Base-by-base conservation (phyloP, 2,113 vertebrate genomes). In the Diadophis punctatus region DNA sequence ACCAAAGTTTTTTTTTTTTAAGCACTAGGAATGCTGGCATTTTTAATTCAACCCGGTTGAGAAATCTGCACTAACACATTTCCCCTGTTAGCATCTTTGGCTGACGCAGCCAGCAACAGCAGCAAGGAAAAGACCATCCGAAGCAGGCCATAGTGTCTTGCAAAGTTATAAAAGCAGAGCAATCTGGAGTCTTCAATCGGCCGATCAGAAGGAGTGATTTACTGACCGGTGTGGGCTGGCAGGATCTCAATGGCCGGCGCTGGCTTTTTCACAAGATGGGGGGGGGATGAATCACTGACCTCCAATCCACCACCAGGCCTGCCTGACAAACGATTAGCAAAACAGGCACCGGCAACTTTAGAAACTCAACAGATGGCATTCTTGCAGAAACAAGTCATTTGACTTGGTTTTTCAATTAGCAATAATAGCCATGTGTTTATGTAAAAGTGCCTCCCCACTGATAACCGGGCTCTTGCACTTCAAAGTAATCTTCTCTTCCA, bases 391-490 rank as follows among this genome's bases (percentile, higher is more conserved):
- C 88, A 89, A 92, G 92, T 25, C 63, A 87, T 93, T 94, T 90
- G 93, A 93, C 46, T 88, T 90, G 80, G 94, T 91, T 94, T 91
- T 95, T 95, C 95, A 96, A 94, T 96, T 95, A 96, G 88, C 89
- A 96, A 93, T 86, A 94, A 92, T 53, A 87, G 94, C 88, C 89
- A 89, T 92, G 51, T 97, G 94, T 96, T 97, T 95, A 95, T 93
- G 86, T 95, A 93, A 96, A 56, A 58, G 95, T 95, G 49, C 94
- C 96, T 97, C 94, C 94, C 93, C 91, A 92, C 91, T 90, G 95
- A 96, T 95, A 97, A 96, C 93, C 93, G 96, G 93, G 93, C 80
- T 94, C 94, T 93, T 0, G 0, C 1, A 95, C 97, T 97, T 97
- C 96, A 97, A 97, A 97, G 94, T 87, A 63, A 23, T 60, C 87